Evolutionary conservation across 2,113 vertebrate genomes (phyloP).

Genomic region (Rhadina sibilatrix): DNA sequence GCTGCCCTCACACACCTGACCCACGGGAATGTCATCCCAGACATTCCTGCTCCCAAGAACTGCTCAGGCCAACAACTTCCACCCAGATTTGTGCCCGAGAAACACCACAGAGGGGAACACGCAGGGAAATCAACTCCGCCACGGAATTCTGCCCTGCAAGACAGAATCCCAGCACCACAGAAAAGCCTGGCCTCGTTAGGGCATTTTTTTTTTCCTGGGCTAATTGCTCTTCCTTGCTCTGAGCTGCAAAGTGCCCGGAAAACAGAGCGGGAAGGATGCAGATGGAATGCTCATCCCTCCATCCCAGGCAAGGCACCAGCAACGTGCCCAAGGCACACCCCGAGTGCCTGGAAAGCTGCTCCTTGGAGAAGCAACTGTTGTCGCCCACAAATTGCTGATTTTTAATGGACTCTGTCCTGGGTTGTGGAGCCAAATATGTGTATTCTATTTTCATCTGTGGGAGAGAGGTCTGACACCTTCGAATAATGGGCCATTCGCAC

Average conservation of each 20-base stretch:
- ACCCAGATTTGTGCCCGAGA: not conserved
- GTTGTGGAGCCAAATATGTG: too few species aligned
- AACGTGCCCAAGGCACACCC: fast-evolving
- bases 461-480: too few species aligned
- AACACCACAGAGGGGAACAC: fast-evolving
- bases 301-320: fast-evolving
- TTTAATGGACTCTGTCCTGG: not conserved
- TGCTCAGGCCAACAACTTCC: not conserved
- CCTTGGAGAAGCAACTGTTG: not conserved
- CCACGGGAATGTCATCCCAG: fast-evolving
- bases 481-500: too few species aligned
- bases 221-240: not conserved
- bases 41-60: not conserved
- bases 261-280: not conserved
- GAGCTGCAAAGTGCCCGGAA: not conserved
- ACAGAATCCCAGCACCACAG: not conserved
- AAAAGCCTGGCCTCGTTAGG: not conserved
- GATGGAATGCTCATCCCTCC: not conserved
- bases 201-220: not conserved
- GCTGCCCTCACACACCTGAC: not conserved
- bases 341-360: fast-evolving
- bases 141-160: not conserved
- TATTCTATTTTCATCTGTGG: too few species aligned
- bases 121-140: not conserved
- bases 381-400: not conserved